phyloP scores from a whole-genome alignment of 2,888 invertebrate genomes.

The Athetis lepigone region DNA sequence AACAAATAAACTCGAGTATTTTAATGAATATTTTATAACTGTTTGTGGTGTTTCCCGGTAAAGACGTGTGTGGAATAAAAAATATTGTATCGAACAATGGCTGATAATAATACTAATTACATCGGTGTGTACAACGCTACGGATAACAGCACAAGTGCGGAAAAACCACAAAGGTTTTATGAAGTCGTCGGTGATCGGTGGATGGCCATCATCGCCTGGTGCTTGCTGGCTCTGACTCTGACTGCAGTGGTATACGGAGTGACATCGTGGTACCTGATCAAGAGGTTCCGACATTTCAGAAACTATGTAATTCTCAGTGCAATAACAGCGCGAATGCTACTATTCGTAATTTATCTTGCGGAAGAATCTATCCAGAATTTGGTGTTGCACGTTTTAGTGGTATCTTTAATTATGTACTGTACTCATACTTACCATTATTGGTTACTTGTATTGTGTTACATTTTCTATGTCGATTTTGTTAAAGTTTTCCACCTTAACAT shows the following conservation, averaged over 20 bases:
- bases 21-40: no score
- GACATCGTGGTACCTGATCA: background rate
- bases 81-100: no score
- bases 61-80: background rate
- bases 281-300: background rate
- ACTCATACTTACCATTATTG: slow-evolving; percentile 1
- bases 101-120: background rate
- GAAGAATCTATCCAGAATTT: background rate
- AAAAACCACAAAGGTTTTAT: background rate
- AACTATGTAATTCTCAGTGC: slow-evolving; percentile 20
- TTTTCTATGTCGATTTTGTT: slow-evolving; percentile 23
- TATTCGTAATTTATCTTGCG: background rate
- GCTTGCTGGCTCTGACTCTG: background rate
- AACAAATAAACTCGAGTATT: no score
- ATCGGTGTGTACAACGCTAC: background rate
- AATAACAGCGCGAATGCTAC: background rate
- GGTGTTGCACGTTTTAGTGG: background rate
- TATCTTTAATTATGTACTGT: background rate
- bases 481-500: slow-evolving; percentile 17
- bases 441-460: slow-evolving; percentile 21
- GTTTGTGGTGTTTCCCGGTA: no score
- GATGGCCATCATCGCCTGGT: background rate
- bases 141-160: background rate
- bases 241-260: background rate
- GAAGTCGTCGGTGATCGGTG: background rate